phyloP scores from a whole-genome alignment of 2,113 vertebrate species.

The Rhinogobius similis region DNA sequence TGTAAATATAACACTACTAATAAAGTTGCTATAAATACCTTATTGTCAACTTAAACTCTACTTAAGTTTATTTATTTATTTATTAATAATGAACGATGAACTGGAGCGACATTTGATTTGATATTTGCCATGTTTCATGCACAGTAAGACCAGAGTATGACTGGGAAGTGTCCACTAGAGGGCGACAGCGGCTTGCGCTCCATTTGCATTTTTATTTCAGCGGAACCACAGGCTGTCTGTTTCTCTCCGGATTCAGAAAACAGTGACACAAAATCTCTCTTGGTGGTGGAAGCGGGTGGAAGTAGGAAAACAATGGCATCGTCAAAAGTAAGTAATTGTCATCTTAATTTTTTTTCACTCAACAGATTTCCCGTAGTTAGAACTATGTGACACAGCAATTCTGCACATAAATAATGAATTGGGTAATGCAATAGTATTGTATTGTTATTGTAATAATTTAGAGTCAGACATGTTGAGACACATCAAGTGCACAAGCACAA shows the following conservation, averaged over 20 bases:
- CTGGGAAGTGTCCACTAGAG: slow-evolving; percentile 27
- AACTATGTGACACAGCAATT: too few relatives aligned
- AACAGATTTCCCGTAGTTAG: accelerated
- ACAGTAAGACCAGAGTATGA: not conserved
- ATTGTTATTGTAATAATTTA: too few relatives aligned
- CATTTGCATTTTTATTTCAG: slow-evolving; percentile 3
- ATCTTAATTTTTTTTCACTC: not conserved
- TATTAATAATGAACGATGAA: not conserved
- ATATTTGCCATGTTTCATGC: not conserved
- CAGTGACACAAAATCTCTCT: slow-evolving; percentile 21
- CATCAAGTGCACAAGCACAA: not conserved
- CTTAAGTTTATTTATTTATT: not conserved
- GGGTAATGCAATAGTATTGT: too few relatives aligned
- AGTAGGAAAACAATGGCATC: slow-evolving; percentile 63
- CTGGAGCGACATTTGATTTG: not conserved
- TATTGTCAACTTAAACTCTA: not conserved
- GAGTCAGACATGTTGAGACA: not conserved
- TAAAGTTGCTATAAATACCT: slow-evolving; percentile 19
- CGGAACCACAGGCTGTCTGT: slow-evolving; percentile 10
- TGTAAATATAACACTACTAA: slow-evolving; percentile 28
- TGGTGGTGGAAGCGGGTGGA: slow-evolving; percentile 22
- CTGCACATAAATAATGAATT: not conserved
- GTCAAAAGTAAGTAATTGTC: slow-evolving; percentile 62
- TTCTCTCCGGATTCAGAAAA: slow-evolving; percentile 70
- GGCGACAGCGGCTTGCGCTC: slow-evolving; percentile 32